Evolutionary conservation across 1,140 invertebrate species (phyloP), one percentile per base, ranked within the genome.

Genomic region (Helicoverpa armigera): DNA sequence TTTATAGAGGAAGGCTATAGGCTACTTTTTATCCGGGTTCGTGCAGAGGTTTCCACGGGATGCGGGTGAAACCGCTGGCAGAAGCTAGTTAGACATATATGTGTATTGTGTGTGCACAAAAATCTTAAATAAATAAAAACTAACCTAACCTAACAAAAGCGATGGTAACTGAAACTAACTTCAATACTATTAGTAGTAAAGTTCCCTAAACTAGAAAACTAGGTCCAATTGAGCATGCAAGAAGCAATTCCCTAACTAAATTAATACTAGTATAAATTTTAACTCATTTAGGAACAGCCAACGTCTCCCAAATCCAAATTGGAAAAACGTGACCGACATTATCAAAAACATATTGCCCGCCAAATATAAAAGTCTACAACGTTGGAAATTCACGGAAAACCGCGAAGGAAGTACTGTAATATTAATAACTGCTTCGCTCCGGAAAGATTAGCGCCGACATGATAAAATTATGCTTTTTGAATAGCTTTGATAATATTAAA

Each of bases 391-490:
- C 73, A 48, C 5, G 43, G 56, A 54, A 70, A 70, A 53, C 73
- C 56, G 2, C 67, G 12, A 70, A 54, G 73, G 73, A 75, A 75
- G 73, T 75, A 35, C 16, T 77, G 13, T 31, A 77, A 77, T 77
- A 77, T 77, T 63, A 65, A 77, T 54, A 77, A 63, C 50, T 53
- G 48, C 50, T 12, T 61, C 23, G 31, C 51, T 53, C 75, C 56
- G 58, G 56, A 77, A 67, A 53, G 75, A 65, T 67, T 67, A 67
- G 23, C 29, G 75, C 14, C 43, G 43, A 29, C 75, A 75, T 75
- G 56, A 75, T 56, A 77, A 54, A 77, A 67, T 77, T 67, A 77
- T 67, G 61, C 75, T 77, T 77, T 77, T 67, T 77, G 75, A 77
- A 77, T 77, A 77, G 61, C 75, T 77, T 65, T 65, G 61, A 77